These are phyloP conservation scores for Chaetoderma sp. DNA, from an alignment of 2,888 invertebrate species.

Conservation along the genomic window DNA sequence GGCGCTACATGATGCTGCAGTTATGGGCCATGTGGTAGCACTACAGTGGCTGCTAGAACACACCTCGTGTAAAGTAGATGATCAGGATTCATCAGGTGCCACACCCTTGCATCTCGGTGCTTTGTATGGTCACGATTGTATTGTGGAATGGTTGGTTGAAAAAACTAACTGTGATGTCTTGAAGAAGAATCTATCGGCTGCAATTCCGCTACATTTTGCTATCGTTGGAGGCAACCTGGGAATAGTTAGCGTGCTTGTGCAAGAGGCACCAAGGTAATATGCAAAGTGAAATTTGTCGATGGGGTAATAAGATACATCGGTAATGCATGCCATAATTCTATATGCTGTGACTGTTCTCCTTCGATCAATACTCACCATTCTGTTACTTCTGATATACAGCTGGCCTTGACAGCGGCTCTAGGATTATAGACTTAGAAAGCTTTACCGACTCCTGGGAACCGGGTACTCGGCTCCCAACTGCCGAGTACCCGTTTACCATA, in stretches of 20 bases:
- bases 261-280: conserved; percentile 58
- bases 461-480: too few species aligned
- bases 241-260: conserved; percentile 78
- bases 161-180: conserved; percentile 74
- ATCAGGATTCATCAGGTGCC: conserved; percentile 66
- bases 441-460: too few species aligned
- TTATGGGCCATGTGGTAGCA: conserved; percentile 64
- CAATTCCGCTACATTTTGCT: conserved; percentile 88
- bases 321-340: too few species aligned
- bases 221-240: conserved; percentile 88
- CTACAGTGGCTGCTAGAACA: conserved; percentile 64
- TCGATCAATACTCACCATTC: too few species aligned
- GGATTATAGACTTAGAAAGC: too few species aligned
- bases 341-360: too few species aligned
- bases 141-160: conserved; percentile 75
- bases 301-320: too few species aligned
- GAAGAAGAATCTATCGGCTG: conserved; percentile 70
- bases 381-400: too few species aligned
- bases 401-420: too few species aligned
- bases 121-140: conserved; percentile 73
- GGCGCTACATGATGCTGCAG: conserved; percentile 69
- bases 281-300: too few species aligned
- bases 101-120: conserved; percentile 69
- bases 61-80: conserved; percentile 50
- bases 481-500: too few species aligned